phyloP scores from a whole-genome alignment of 2,797 vertebrate genomes.

The Pogonophryne albipinna region DNA sequence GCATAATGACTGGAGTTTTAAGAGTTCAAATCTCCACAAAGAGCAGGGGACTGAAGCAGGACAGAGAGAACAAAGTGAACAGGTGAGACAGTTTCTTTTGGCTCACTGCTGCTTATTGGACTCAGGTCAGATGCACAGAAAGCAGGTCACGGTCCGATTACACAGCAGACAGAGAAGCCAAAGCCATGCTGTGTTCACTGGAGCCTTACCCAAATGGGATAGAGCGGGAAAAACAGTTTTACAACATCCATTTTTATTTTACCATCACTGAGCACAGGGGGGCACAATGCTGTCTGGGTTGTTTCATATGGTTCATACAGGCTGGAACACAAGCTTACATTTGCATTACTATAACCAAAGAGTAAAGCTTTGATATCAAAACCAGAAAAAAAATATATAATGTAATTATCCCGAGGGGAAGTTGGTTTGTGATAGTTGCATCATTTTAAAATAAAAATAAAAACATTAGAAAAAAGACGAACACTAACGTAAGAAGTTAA shows the following conservation, averaged over 20 bases:
- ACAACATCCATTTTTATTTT: slow-evolving; percentile 5
- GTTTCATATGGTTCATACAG: neutral
- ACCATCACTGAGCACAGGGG: slow-evolving; percentile 42
- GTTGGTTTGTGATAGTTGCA: no score
- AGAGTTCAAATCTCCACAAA: slow-evolving; percentile 9
- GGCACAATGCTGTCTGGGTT: slow-evolving; percentile 42
- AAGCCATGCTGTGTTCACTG: slow-evolving; percentile 66
- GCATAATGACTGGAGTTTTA: no score
- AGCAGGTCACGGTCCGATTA: slow-evolving; percentile 69
- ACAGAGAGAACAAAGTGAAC: slow-evolving; percentile 58
- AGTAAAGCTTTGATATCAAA: no score
- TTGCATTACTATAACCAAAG: neutral
- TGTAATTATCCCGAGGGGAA: no score
- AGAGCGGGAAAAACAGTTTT: slow-evolving; percentile 19
- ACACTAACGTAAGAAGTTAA: no score
- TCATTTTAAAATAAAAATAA: no score
- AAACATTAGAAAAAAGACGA: no score
- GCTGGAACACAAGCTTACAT: neutral
- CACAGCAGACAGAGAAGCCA: slow-evolving; percentile 61
- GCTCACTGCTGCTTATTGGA: slow-evolving; percentile 66
- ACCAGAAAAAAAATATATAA: neutral
- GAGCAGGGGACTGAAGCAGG: slow-evolving; percentile 21
- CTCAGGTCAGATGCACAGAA: slow-evolving; percentile 67
- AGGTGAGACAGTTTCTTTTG: slow-evolving; percentile 72
- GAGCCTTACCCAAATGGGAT: slow-evolving; percentile 45